Base-by-base conservation (phyloP, 2,797 vertebrate species). In the Sylvia borin region DNA sequence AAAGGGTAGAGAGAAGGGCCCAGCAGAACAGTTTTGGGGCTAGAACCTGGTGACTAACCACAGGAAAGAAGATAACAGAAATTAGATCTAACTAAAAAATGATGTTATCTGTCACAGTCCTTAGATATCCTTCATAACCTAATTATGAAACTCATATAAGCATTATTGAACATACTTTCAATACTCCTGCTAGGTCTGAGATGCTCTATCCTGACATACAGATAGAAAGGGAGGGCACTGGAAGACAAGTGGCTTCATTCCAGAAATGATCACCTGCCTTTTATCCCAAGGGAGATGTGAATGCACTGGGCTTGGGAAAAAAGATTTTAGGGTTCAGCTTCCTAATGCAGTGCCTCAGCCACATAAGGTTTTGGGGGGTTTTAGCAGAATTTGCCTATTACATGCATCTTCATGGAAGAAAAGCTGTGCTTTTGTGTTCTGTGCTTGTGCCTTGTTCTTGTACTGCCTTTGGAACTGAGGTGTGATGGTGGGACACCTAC, bases 1-100 rank as follows among this genome's bases (percentile, higher is more conserved):
- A 78, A 86, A 80, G 48, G 16, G 51, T 72, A 73, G 70, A 60
- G 65, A 78, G 78, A 73, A 76, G 18, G 40, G 43, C 66, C 90
- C 66, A 81, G 91, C 79, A 93, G 58, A 95, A 76, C 43, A 34
- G n/a, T 93, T 78, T 72, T 75, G 70, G 51, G 40, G 25, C 66
- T 85, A 77, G 43, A 88, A 76, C 48, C 51, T 75, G 43, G 47
- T 80, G 34, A 62, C 61, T 80, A 83, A 72, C 24, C 40, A 47
- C 26, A 67, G 80, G 62, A 68, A 82, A 85, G 55, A 64, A 72
- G 54, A 61, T 60, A 87, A 62, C 9, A 82, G n/a, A 92, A 79
- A 60, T 82, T 18, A 76, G 18, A 70, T 84, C 26, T 72, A 85
- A 70, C 61, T 67, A 29, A 51, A 81, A 91, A 68, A 58, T 64